Base-by-base conservation (phyloP, 2,113 vertebrate species). In the Atrichornis clamosus region DNA sequence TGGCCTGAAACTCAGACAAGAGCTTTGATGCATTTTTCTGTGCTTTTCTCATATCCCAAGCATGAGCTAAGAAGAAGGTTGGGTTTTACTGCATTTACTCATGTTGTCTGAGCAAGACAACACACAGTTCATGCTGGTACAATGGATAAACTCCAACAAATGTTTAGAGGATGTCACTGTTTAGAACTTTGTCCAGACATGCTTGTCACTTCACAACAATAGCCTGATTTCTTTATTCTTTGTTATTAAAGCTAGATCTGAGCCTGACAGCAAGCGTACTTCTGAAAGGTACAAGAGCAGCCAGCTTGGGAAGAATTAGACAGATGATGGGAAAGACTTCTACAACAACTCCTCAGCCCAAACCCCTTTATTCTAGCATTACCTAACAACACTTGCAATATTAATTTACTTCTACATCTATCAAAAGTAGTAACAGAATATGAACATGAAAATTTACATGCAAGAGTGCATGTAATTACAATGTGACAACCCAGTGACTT, bases 41-140 rank as follows among this genome's bases (percentile, higher is more conserved):
- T 35, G 16, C 35, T 82, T 37, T 46, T 30, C 33, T 69, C 62
- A 56, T 7, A 65, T 13, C 27, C 30, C n/a, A 92, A 62, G 21
- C n/a, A 60, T 0, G 0, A 78, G 22, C n/a, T 33, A 55, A 62
- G 41, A n/a, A 28, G 15, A 11, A 15, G 32, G 35, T 11, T 2
- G 0, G 7, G 5, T 70, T 76, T 76, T 47, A 72, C n/a, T 79
- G 37, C 62, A 20, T 72, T 67, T 69, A 69, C 15, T 69, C 20
- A 5, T 12, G 3, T n/a, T 42, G 11, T 22, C 41, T 58, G 49
- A 82, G 39, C 49, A 69, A 59, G n/a, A 46, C 20, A 77, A 47
- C 60, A 62, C 12, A 35, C 12, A 81, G 67, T 5, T 80, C 39
- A 20, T 2, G 7, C 33, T 37, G 18, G 11, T 37, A 46, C 27